A percentile compares a stretch with the other conserved stretches of the same genome.
These are phyloP conservation scores for Thera obeliscata DNA, from an alignment of 2,888 invertebrate species.

Conservation along the genomic window DNA sequence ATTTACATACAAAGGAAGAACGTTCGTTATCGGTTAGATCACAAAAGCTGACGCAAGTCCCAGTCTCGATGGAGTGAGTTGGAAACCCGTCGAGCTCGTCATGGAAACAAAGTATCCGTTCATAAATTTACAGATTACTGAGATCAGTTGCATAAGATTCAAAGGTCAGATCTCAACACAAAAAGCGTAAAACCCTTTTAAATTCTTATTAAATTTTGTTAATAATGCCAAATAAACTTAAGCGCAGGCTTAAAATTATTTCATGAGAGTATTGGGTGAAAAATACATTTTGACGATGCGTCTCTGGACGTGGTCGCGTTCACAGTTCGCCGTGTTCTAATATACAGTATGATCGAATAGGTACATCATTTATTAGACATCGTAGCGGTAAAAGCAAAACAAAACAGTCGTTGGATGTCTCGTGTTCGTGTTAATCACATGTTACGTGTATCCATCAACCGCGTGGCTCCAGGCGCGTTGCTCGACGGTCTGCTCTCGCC, in stretches of 20 bases:
- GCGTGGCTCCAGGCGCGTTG: conserved; percentile 44
- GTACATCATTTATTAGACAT: conserved; percentile 78
- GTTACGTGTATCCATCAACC: conserved; percentile 61
- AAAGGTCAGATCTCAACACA: conserved; percentile 73
- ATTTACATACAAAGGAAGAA: conserved; percentile 45
- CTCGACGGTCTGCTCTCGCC: conserved; percentile 56
- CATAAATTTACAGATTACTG: conserved; percentile 53
- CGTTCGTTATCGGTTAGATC: conserved; percentile 43
- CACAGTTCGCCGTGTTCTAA: conserved; percentile 59
- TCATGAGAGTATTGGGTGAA: conserved; percentile 83
- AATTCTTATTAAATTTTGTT: conserved; percentile 60
- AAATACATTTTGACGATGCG: conserved; percentile 79
- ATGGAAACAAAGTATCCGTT: conserved; percentile 14
- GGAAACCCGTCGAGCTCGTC: conserved; percentile 45
- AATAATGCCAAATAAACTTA: conserved; percentile 75
- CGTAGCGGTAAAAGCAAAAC: conserved; percentile 84
- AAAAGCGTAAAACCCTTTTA: conserved; percentile 72
- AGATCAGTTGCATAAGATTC: conserved; percentile 67
- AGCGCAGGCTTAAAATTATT: conserved; percentile 76
- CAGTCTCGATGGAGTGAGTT: conserved; percentile 59
- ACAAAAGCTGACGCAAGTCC: conserved; percentile 61
- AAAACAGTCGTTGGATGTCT: conserved; percentile 77
- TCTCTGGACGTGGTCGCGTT: conserved; percentile 66
- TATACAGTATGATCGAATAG: conserved; percentile 68
- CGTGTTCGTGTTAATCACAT: conserved; percentile 82